These are phyloP conservation scores for Rhinella marina DNA, from an alignment of 2,797 vertebrate genomes.

Conservation along the genomic window DNA sequence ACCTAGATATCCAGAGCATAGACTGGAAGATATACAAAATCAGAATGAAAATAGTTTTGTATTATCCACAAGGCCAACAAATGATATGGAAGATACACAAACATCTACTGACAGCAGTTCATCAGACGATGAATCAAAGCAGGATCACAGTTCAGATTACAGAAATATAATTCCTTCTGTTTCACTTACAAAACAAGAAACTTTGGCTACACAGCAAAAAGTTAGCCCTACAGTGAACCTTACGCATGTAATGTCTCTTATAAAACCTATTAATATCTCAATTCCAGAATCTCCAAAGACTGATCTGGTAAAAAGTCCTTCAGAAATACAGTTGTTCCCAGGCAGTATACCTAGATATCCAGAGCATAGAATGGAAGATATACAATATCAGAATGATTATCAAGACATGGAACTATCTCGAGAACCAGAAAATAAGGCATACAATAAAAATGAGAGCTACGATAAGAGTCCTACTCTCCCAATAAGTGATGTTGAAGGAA, in stretches of 20 bases:
- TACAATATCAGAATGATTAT: background rate
- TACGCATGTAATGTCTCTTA: background rate
- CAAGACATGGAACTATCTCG: background rate
- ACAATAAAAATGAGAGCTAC: background rate
- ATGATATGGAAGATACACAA: background rate
- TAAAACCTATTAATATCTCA: conserved; percentile 24
- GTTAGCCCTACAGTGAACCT: conserved; percentile 9
- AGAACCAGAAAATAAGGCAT: background rate
- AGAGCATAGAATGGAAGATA: background rate
- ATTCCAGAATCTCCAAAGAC: background rate
- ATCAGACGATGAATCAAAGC: background rate
- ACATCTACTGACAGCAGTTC: conserved; percentile 57
- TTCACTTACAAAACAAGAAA: background rate
- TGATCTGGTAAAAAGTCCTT: background rate
- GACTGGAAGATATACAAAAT: background rate
- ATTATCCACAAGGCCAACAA: background rate
- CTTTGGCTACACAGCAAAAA: background rate
- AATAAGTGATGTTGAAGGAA: background rate
- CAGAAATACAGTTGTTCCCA: background rate
- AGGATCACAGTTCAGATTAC: background rate
- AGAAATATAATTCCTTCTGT: background rate
- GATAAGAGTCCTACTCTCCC: background rate
- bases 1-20: background rate
- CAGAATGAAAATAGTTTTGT: background rate
- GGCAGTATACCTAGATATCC: background rate